Base-by-base conservation (phyloP, 1,140 invertebrate genomes). In the Sitophilus oryzae region DNA sequence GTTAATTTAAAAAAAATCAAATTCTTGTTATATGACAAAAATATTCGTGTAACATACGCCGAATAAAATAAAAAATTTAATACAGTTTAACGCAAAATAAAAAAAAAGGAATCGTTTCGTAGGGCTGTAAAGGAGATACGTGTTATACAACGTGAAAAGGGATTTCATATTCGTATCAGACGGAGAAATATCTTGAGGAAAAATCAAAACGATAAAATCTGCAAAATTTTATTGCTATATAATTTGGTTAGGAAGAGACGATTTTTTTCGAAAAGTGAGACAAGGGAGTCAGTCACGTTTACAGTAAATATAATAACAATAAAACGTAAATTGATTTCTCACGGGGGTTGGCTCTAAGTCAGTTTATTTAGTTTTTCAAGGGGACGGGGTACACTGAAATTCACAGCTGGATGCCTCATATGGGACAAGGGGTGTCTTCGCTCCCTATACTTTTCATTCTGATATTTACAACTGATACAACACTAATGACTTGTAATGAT, bases 241-340 rank as follows among this genome's bases (percentile, higher is more conserved):
- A 65, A 65, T 65, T 59, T 51, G 46, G 60, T 65, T 65, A 65
- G 59, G 53, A n/a, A n/a, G n/a, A 54, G 56, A 63, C 56, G 61
- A 58, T 63, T 58, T 58, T 63, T n/a, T n/a, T 59, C 22, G 57
- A 61, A 63, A 56, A 47, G 53, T 54, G 46, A 36, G 51, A 47
- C 38, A 38, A 59, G 51, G 57, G 52, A 52, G 46, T 55, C 54
- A 52, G 58, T 59, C 65, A 62, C 64, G 58, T 67, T 67, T 66
- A 47, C 53, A 67, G 64, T 67, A 66, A 66, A 67, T 67, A 66
- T 66, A 66, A 68, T 68, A 68, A 68, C 66, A 68, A 68, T 68
- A 68, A 68, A 67, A 67, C 64, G 57, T 59, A 62, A 68, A 68
- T 68, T 68, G 66, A 68, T 68, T 68, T 68, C 66, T 68, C 66